phyloP scores from a whole-genome alignment of 2,888 invertebrate species.

The Erebia palarica region DNA sequence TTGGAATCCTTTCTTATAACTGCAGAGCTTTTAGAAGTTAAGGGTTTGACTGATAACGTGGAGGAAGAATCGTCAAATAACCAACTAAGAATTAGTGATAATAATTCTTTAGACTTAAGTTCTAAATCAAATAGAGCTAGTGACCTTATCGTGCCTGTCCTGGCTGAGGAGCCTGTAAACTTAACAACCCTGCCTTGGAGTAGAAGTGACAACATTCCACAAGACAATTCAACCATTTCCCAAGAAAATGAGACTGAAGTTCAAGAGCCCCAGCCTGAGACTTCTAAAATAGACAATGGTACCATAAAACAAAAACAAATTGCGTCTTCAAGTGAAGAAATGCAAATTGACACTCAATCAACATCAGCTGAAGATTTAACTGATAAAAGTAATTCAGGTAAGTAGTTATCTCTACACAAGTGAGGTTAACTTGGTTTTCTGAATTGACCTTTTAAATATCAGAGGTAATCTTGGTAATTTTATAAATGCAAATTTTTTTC shows the following conservation, averaged over 20 bases:
- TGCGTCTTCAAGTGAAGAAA: constrained; percentile 60
- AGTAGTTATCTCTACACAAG: constrained; percentile 4
- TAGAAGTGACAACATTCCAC: constrained; percentile 70
- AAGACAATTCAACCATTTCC: constrained; percentile 48
- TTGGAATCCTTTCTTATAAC: constrained; percentile 90
- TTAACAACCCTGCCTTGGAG: constrained; percentile 66
- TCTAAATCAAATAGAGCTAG: constrained; percentile 61
- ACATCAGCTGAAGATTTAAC: constrained; percentile 72
- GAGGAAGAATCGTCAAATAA: constrained; percentile 71
- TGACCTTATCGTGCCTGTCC: constrained; percentile 59
- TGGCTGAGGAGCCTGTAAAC: constrained; percentile 74
- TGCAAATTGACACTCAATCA: constrained; percentile 72
- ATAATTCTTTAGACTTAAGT: constrained; percentile 72
- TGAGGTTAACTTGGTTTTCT: constrained; percentile 1
- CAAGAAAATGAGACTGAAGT: constrained; percentile 57
- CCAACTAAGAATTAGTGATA: constrained; percentile 62
- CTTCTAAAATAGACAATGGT: constrained; percentile 53
- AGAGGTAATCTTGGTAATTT: no score
- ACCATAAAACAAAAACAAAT: constrained; percentile 50
- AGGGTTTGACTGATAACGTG: constrained; percentile 86
- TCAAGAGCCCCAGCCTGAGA: constrained; percentile 54
- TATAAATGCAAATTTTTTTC: no score
- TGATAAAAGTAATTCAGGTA: constrained; percentile 68
- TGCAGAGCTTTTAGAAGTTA: constrained; percentile 89
- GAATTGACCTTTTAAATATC: neutral